Evolutionary conservation across 2,113 vertebrate genomes (phyloP).

Genomic region (Perca schrenkii): DNA sequence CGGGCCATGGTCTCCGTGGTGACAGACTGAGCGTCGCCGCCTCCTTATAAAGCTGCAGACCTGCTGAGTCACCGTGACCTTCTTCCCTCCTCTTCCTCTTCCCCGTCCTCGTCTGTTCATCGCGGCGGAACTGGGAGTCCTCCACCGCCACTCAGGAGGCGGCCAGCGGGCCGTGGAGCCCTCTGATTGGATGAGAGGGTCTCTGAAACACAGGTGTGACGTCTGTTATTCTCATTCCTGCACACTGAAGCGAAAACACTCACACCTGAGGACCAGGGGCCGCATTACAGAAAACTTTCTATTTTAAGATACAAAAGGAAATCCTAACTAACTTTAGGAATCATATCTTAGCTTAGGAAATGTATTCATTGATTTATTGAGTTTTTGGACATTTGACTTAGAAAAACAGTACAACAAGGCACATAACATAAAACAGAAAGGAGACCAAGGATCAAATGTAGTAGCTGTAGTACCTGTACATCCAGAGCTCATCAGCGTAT

Average conservation of each 20-base stretch:
- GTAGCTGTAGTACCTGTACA: no score
- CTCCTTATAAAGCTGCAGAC: slow-evolving; percentile 57
- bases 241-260: neutral
- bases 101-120: neutral
- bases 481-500: no score
- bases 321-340: no score
- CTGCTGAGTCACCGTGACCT: slow-evolving; percentile 70
- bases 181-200: slow-evolving; percentile 50
- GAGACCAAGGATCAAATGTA: no score
- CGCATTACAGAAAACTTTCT: no score
- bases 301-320: no score
- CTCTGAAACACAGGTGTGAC: slow-evolving; percentile 11
- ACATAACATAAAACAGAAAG: no score
- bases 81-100: slow-evolving; percentile 25
- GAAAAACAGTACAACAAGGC: no score
- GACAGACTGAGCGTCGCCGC: neutral
- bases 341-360: no score
- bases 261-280: neutral
- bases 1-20: slow-evolving; percentile 58
- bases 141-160: slow-evolving; percentile 15
- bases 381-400: no score
- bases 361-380: no score
- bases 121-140: slow-evolving; percentile 37
- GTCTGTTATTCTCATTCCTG: neutral
- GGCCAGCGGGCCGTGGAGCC: neutral